These are phyloP conservation scores for Rhinichthys klamathensis DNA, from an alignment of 2,113 vertebrate species.

Conservation along the genomic window DNA sequence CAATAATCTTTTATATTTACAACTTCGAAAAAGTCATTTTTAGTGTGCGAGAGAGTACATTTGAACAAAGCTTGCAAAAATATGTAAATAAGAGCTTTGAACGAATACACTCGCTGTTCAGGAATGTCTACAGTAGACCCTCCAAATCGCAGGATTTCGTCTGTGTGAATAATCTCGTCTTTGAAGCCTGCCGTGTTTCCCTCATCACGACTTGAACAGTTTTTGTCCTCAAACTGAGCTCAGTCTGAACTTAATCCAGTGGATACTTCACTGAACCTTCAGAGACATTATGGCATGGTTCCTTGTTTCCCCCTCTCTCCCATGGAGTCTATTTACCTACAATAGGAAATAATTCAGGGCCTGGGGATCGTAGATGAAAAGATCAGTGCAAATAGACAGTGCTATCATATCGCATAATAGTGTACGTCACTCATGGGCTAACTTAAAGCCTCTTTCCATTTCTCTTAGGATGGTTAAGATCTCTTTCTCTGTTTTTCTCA, in stretches of 20 bases:
- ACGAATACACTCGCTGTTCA: conserved; percentile 36
- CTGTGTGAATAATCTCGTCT: conserved; percentile 47
- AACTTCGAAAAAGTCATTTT: too few species aligned
- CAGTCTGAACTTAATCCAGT: conserved; percentile 53
- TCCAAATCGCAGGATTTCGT: conserved; percentile 40
- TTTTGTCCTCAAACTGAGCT: conserved; percentile 48
- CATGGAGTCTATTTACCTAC: conserved; percentile 47
- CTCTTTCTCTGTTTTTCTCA: conserved; percentile 40
- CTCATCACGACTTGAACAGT: conserved; percentile 50
- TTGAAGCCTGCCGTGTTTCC: conserved; percentile 45
- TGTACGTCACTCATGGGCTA: conserved; percentile 41
- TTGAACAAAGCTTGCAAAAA: conserved; percentile 3
- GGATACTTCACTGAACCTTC: conserved; percentile 42
- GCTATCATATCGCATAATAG: conserved; percentile 43
- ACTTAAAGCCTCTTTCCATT: conserved; percentile 37
- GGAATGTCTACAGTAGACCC: conserved; percentile 51
- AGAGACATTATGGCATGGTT: conserved; percentile 34
- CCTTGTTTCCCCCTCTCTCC: conserved; percentile 31
- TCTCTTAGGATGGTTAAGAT: conserved; percentile 42
- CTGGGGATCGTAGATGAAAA: conserved; percentile 48
- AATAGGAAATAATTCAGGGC: conserved; percentile 46
- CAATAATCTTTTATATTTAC: too few species aligned
- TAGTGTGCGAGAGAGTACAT: background rate
- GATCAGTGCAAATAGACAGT: conserved; percentile 44
- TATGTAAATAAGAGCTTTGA: conserved; percentile 22